Evolutionary conservation across 1,140 invertebrate species (phyloP).

Genomic region (Drosophila micromelanica): DNA sequence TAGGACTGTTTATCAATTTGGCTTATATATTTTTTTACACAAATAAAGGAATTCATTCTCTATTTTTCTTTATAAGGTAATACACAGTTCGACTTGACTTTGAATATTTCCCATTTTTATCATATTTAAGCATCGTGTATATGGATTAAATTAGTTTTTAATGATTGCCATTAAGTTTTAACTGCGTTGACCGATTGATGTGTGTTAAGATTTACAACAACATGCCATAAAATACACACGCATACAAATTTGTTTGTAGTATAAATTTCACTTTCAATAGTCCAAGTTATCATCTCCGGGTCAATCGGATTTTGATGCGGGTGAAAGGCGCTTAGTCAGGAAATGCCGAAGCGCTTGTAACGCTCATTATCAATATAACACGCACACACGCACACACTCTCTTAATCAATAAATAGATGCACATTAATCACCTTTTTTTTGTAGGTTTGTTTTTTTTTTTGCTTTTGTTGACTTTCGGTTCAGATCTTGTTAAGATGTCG

Average conservation of each 20-base stretch:
- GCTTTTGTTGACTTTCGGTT: conserved; percentile 1
- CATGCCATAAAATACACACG: conserved; percentile 20
- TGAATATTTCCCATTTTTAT: background rate
- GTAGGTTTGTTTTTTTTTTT: conserved; percentile 3
- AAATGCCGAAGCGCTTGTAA: conserved; percentile 5
- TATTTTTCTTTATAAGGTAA: conserved; percentile 2
- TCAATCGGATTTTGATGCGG: conserved; percentile 29
- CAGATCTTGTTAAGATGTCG: conserved; percentile 45
- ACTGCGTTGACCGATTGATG: background rate
- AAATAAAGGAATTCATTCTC: no score
- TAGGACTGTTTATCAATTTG: background rate
- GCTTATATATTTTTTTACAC: no score
- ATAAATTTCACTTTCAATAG: conserved; percentile 67
- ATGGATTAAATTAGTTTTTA: conserved; percentile 17
- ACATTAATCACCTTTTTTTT: conserved; percentile 56
- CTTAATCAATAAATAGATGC: conserved; percentile 19
- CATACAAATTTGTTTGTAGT: no score
- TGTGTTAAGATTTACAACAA: conserved; percentile 25
- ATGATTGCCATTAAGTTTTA: conserved; percentile 20
- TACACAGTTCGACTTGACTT: conserved; percentile 5
- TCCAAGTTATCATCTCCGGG: conserved; percentile 11
- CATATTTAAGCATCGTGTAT: background rate
- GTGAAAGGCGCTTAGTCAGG: conserved; percentile 55
- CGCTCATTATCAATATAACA: conserved; percentile 1
- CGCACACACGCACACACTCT: conserved; percentile 21